Evolutionary conservation across 2,797 vertebrate species (phyloP).

Genomic region (Myiothlypis coronata): DNA sequence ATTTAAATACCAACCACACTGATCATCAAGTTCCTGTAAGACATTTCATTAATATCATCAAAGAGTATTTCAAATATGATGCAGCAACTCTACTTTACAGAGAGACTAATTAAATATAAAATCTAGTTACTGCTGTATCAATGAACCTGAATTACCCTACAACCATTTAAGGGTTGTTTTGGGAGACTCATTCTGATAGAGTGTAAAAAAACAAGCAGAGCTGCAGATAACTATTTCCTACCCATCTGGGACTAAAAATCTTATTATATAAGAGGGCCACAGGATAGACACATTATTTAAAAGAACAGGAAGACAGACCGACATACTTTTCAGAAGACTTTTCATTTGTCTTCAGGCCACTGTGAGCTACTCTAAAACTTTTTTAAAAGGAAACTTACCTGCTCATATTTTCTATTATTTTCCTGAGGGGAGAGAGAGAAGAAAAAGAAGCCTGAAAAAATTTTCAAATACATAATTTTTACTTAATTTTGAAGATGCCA

Average conservation of each 20-base stretch:
- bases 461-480: background rate
- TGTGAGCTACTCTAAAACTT: background rate
- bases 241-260: background rate
- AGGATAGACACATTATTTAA: background rate
- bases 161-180: conserved; percentile 8
- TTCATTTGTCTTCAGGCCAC: background rate
- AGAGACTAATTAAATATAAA: conserved; percentile 4
- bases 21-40: background rate
- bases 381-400: background rate
- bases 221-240: background rate
- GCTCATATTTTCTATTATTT: background rate
- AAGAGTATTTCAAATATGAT: conserved; percentile 1
- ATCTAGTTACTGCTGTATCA: background rate
- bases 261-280: background rate
- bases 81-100: background rate
- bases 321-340: background rate
- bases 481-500: background rate
- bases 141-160: background rate
- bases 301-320: background rate
- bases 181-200: background rate
- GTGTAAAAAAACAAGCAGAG: background rate
- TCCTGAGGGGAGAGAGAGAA: background rate
- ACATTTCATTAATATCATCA: conserved; percentile 6
- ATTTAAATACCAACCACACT: background rate
- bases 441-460: background rate